Conservation (phyloP, 2,888 invertebrate species). For the Leptopilina drosophilae region DNA sequence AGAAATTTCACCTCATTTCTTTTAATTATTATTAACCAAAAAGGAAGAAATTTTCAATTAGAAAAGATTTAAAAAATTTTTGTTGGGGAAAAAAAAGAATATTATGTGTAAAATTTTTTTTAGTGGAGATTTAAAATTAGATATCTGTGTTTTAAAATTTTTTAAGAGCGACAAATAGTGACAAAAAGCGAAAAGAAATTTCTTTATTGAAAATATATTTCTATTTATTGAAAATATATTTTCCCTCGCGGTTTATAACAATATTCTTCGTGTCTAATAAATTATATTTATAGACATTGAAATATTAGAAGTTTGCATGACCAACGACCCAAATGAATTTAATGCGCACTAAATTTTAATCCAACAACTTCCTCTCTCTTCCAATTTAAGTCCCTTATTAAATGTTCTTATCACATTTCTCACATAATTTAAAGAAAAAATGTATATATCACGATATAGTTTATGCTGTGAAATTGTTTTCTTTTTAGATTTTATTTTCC, state of each 20-base stretch:
- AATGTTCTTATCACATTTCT: constrained; percentile 12
- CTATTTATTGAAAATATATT: constrained; percentile 1
- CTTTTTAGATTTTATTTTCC: neutral
- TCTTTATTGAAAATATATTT: neutral
- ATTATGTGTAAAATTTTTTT: too few relatives aligned
- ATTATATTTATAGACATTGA: constrained; percentile 12
- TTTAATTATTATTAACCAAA: neutral
- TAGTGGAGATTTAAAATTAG: too few relatives aligned
- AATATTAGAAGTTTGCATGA: constrained; percentile 4
- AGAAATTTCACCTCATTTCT: neutral
- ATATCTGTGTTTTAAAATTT: too few relatives aligned
- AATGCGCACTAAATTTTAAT: constrained; percentile 7
- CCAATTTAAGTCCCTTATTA: constrained; percentile 2
- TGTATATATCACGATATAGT: neutral
- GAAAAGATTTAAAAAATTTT: too few relatives aligned
- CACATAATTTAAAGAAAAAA: constrained; percentile 3
- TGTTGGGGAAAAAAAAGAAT: too few relatives aligned
- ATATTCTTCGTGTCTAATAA: constrained; percentile 9
- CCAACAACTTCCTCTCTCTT: neutral
- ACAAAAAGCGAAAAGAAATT: neutral
- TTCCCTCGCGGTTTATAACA: neutral
- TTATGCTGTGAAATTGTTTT: neutral
- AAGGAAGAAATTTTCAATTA: too few relatives aligned
- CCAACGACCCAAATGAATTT: constrained; percentile 9
- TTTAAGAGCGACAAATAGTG: too few relatives aligned